Evolutionary conservation across 2,888 invertebrate genomes (phyloP), one percentile per base, ranked within the genome.

Genomic region (Junonia oenone): DNA sequence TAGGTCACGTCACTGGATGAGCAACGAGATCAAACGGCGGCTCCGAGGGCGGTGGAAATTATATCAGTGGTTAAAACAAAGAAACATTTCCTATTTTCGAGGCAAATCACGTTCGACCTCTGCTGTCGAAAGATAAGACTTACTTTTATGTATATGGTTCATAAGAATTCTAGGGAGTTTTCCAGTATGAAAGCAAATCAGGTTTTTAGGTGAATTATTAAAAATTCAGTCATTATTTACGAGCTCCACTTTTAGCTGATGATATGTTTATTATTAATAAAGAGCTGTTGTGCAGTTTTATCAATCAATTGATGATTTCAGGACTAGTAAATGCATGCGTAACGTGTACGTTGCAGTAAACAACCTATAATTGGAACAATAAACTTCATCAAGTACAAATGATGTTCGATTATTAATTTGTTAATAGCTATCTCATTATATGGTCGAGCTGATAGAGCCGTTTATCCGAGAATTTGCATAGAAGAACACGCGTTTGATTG

Each of bases 341-440:
- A 40, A 40, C 11, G 43, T 15, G 46, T 46, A 15, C 29, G 29
- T 29, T 63, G 63, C 68, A 76, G 84, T 81, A 81, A 86, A 85
- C 78, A 85, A 87, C 83, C 85, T 81, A 73, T 74, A 88, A 81
- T 72, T 80, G 65, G 88, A 73, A 72, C 87, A 82, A 84, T 81
- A 86, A 85, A 85, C 88, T 80, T 71, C 80, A 85, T 80, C 82
- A 85, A 83, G 84, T 82, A 79, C 87, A 68, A 65, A 64, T 73
- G 75, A 81, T 75, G 73, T 71, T 72, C 70, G 75, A 81, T 83
- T 76, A 75, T 74, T 79, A 75, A 80, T 55, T 83, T 76, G 75
- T 74, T 79, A 75, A 79, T 54, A 76, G 78, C 83, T 82, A 82
- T 84, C 78, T 78, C 71, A 79, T 80, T 81, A 76, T 76, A 75